These are phyloP conservation scores for Eulithis testata DNA, from an alignment of 2,888 invertebrate species.

Conservation along the genomic window DNA sequence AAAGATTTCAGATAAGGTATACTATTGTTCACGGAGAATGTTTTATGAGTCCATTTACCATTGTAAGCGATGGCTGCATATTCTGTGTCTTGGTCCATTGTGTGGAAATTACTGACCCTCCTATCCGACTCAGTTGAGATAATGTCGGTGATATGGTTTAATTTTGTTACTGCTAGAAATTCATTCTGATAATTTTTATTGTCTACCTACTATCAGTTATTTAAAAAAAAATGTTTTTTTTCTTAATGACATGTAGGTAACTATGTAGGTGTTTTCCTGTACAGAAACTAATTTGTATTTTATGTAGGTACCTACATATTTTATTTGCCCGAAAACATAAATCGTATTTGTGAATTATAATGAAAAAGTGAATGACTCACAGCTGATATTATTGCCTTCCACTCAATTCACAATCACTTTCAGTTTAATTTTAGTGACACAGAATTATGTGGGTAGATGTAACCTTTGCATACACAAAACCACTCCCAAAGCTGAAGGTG, in stretches of 20 bases:
- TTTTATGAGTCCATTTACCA: conserved; percentile 35
- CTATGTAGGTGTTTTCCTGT: too few relatives aligned
- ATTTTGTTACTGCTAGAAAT: not conserved
- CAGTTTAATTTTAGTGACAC: conserved; percentile 20
- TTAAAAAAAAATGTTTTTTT: too few relatives aligned
- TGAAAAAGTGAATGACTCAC: conserved; percentile 15
- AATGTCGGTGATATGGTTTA: not conserved
- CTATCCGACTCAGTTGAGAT: conserved; percentile 1
- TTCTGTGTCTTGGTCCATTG: conserved; percentile 38
- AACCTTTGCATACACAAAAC: not conserved
- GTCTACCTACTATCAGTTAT: too few relatives aligned
- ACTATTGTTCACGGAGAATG: conserved; percentile 34
- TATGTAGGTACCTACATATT: too few relatives aligned
- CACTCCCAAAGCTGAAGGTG: too few relatives aligned
- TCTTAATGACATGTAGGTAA: too few relatives aligned
- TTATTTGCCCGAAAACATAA: too few relatives aligned
- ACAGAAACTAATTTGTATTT: too few relatives aligned
- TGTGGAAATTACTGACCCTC: conserved; percentile 40
- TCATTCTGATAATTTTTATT: not conserved
- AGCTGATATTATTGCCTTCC: conserved; percentile 21
- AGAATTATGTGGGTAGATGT: conserved; percentile 6
- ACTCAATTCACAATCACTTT: conserved; percentile 16
- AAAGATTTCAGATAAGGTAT: conserved; percentile 19
- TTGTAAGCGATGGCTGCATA: conserved; percentile 26
- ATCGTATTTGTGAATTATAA: not conserved